Evolutionary conservation across 2,888 invertebrate genomes (phyloP), one percentile per base, ranked within the genome.

Genomic region (Ariolimax columbianus): DNA sequence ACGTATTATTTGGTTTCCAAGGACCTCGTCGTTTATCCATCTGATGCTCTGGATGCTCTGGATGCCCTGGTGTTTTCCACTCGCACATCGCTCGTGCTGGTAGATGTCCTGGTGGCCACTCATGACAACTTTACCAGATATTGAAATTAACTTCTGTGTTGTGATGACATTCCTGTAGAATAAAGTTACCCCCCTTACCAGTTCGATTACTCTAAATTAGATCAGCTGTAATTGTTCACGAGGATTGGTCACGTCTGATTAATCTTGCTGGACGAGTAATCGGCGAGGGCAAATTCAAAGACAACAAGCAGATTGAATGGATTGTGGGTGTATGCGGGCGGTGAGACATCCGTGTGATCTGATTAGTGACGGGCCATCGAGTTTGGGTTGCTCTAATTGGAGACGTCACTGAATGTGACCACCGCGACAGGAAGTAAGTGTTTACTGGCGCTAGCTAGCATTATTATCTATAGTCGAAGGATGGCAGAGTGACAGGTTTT

Each of bases 251-350:
- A 51, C 75, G 23, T 75, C 51, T 75, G 26, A 75, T 75, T 75
- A 75, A 75, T 75, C 33, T 75, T 30, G 51, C 51, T 51, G 17
- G 75, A n/a, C 43, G 40, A 43, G n/a, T 73, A 73, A 73, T 73
- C 26, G 73, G 47, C 75, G 17, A 30, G 33, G 23, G 75, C 17
- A 75, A 51, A 75, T 75, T 47, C 33, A 75, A 75, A 75, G 75
- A 75, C 75, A 75, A 75, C 75, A 75, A 75, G 51, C 75, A 75
- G 75, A 75, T 51, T 51, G 51, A 30, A 36, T 19, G 23, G 19
- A 47, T 2, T 0, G 6, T 14, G 51, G 3, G 75, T 23, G 75
- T 47, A 33, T 30, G 30, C 43, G 19, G 75, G 33, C 47, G 6
- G 75, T 19, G 19, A 51, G 75, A 75, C 33, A 51, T 26, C 33